phyloP scores from a whole-genome alignment of 2,888 invertebrate species.

The Miltochrista miniata region DNA sequence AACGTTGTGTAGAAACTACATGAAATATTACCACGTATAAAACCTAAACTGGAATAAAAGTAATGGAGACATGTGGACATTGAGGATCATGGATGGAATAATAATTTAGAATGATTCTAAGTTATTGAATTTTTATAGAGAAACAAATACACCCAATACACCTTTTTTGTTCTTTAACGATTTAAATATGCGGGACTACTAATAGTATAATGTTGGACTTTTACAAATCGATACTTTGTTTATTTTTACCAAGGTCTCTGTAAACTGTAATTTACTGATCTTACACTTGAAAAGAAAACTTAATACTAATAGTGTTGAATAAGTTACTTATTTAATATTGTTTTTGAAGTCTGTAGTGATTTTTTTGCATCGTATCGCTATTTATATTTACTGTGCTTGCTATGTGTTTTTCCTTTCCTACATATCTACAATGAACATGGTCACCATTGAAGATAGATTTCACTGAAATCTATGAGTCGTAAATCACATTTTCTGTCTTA shows the following conservation, averaged over 20 bases:
- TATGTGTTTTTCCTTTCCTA: neutral
- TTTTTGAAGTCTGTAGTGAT: neutral
- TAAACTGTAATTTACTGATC: constrained; percentile 1
- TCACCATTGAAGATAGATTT: too few relatives aligned
- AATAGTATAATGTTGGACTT: neutral
- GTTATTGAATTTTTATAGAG: too few relatives aligned
- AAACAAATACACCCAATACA: too few relatives aligned
- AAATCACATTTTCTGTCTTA: neutral
- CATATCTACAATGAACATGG: neutral
- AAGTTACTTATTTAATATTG: neutral
- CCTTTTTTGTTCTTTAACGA: too few relatives aligned
- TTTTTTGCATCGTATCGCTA: too few relatives aligned
- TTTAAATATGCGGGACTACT: too few relatives aligned
- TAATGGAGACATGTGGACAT: too few relatives aligned
- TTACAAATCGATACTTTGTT: constrained; percentile 30
- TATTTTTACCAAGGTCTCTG: constrained; percentile 30
- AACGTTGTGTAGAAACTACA: neutral
- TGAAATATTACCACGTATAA: too few relatives aligned
- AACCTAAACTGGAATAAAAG: too few relatives aligned
- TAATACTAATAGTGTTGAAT: neutral
- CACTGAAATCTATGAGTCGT: neutral
- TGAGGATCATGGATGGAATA: too few relatives aligned
- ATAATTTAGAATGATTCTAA: too few relatives aligned
- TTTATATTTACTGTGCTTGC: neutral
- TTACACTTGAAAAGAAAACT: neutral